Percentiles rank a stretch among this genome's conserved stretches.
phyloP scores from a whole-genome alignment of 1,140 invertebrate genomes.

The Thaumatotibia leucotreta region DNA sequence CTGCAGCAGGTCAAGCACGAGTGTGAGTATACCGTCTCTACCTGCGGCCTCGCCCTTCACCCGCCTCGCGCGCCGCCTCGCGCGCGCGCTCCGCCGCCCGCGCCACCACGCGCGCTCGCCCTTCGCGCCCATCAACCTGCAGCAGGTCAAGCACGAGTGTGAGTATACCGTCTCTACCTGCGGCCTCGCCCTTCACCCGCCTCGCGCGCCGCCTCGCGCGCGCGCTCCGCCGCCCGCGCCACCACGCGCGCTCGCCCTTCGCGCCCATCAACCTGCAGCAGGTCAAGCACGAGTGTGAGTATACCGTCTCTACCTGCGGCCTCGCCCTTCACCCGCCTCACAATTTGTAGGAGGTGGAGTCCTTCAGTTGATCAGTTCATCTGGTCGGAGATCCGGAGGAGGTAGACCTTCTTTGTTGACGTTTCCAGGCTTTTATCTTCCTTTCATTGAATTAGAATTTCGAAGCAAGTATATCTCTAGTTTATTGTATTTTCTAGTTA shows the following conservation, averaged over 20 bases:
- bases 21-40: constrained; percentile 78
- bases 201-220: constrained; percentile 91
- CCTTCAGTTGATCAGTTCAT: no score
- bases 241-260: constrained; percentile 92
- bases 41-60: constrained; percentile 87
- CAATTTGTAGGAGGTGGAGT: no score
- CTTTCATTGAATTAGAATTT: no score
- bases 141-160: constrained; percentile 91
- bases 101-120: constrained; percentile 92
- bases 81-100: constrained; percentile 88
- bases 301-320: neutral
- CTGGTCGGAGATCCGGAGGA: no score
- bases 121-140: constrained; percentile 89
- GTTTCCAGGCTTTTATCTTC: no score
- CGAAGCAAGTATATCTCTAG: no score
- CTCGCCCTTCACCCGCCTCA: no score
- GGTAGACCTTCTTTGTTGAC: no score
- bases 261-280: constrained; percentile 89
- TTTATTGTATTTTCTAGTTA: no score
- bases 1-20: constrained; percentile 90
- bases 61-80: constrained; percentile 89
- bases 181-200: constrained; percentile 90
- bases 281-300: constrained; percentile 91
- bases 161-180: constrained; percentile 51
- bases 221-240: constrained; percentile 88